Conservation (phyloP, 2,797 vertebrate genomes). For the Eidolon dupreanum region DNA sequence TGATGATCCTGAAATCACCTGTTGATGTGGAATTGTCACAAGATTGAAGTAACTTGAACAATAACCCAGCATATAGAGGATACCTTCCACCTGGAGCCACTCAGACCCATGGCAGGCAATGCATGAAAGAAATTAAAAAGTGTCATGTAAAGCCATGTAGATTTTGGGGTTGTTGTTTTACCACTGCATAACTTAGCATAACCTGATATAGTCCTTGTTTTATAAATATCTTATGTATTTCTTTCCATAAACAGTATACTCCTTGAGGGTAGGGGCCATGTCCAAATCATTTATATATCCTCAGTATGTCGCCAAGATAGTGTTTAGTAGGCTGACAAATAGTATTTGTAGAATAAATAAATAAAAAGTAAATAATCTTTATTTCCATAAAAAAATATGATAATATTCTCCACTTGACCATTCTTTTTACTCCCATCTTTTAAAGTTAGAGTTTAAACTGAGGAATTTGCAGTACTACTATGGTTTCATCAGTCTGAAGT, state of each 20-base stretch:
- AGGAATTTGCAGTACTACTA: background rate
- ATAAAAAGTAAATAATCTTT: background rate
- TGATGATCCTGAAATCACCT: background rate
- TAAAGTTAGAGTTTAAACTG: background rate
- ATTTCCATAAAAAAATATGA: background rate
- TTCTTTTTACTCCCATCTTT: background rate
- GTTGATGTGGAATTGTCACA: background rate
- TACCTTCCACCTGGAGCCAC: background rate
- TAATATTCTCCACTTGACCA: background rate
- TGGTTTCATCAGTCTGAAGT: background rate
- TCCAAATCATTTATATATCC: background rate
- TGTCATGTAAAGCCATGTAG: background rate
- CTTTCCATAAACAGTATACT: background rate
- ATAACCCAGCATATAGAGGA: background rate
- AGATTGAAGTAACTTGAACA: background rate
- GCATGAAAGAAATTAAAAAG: background rate
- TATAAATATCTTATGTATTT: background rate
- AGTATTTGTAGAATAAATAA: background rate
- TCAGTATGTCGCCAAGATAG: background rate
- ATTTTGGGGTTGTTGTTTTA: background rate
- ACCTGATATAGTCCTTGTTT: background rate
- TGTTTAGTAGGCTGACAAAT: background rate
- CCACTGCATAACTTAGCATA: background rate
- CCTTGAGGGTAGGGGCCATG: background rate
- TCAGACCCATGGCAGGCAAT: background rate